These are phyloP conservation scores for Meloidogyne exigua DNA, from an alignment of 1,140 invertebrate genomes.

Conservation along the genomic window DNA sequence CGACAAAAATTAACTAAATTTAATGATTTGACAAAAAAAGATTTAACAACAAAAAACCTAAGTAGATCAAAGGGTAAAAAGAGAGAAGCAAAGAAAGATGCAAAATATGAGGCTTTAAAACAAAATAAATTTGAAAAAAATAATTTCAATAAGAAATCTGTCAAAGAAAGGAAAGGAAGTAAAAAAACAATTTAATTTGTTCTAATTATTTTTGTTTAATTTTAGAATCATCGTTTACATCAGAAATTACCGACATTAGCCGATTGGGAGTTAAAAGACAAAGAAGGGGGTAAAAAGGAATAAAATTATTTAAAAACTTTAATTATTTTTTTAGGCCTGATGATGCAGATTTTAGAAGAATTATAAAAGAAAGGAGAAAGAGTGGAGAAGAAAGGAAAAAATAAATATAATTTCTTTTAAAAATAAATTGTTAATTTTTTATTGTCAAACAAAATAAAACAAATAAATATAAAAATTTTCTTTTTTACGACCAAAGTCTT, in stretches of 20 bases:
- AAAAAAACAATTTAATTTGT: not conserved
- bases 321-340: conserved; percentile 41
- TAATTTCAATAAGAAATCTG: not conserved
- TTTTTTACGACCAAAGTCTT: too few species aligned
- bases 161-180: not conserved
- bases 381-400: conserved; percentile 36
- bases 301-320: not conserved
- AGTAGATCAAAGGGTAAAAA: conserved; percentile 9
- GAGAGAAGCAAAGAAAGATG: conserved; percentile 18
- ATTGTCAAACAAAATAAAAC: not conserved
- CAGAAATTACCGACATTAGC: conserved; percentile 36
- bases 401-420: conserved; percentile 26
- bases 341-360: conserved; percentile 49
- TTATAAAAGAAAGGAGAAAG: conserved; percentile 40
- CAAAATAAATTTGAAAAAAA: conserved; percentile 16
- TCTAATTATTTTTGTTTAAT: conserved; percentile 29
- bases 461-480: too few species aligned
- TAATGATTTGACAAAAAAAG: not conserved
- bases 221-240: conserved; percentile 41
- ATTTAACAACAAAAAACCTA: not conserved
- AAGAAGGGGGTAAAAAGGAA: conserved; percentile 37
- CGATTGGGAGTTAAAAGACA: conserved; percentile 39
- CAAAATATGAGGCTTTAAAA: not conserved
- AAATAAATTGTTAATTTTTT: not conserved
- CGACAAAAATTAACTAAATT: not conserved